These are phyloP conservation scores for Neolamprologus falcicula DNA, from an alignment of 2,113 vertebrate species.

Conservation along the genomic window DNA sequence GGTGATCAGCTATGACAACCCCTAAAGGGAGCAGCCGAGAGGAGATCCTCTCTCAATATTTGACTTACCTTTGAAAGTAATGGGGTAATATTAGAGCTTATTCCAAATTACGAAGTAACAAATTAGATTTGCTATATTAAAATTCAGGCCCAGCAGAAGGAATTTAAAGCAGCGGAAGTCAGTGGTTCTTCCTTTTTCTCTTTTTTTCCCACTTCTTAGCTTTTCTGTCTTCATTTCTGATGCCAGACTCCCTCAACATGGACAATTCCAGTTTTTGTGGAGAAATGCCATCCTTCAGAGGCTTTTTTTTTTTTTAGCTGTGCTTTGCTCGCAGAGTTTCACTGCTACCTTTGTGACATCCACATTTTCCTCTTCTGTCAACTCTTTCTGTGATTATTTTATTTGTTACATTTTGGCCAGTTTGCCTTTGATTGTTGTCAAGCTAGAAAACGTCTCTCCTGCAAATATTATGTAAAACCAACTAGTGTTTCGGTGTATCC, in stretches of 20 bases:
- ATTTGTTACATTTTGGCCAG: neutral
- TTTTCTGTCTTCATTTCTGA: neutral
- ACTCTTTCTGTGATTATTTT: neutral
- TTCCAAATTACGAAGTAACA: neutral
- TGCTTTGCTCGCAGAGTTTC: neutral
- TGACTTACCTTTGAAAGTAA: neutral
- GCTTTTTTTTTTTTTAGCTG: neutral
- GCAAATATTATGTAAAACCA: neutral
- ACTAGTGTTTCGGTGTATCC: neutral
- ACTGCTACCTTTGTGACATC: neutral
- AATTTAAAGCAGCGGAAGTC: neutral
- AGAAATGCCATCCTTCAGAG: neutral
- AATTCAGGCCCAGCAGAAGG: neutral
- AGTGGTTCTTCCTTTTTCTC: neutral
- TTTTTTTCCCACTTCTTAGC: neutral
- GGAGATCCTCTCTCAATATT: neutral
- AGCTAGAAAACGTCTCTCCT: neutral
- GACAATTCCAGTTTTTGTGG: neutral
- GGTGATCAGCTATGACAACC: neutral
- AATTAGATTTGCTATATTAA: neutral
- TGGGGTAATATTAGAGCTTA: neutral
- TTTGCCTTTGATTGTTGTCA: neutral
- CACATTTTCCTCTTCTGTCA: neutral
- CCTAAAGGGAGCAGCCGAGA: neutral
- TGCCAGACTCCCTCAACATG: neutral